Base-by-base conservation (phyloP, 2,113 vertebrate species). In the Accipiter cooperii region DNA sequence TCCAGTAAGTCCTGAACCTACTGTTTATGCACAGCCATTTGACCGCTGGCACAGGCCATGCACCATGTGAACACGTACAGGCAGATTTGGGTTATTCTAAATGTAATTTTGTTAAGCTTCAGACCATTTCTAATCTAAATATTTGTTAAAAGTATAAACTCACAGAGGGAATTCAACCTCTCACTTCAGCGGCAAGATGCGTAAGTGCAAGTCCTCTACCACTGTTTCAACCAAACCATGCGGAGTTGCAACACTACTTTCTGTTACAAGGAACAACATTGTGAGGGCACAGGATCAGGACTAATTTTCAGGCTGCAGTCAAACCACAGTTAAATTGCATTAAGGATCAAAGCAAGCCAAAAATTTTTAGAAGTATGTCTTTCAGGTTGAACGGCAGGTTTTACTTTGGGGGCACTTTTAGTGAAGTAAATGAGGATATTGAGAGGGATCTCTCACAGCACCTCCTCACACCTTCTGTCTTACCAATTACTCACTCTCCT, bases 1-100 rank as follows among this genome's bases (percentile, higher is more conserved):
- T 29, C 31, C 44, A 87, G 65, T 49, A 38, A 91, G 34, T 95
- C 51, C 54, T 36, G 36, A 79, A 42, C 42, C 42, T 80, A 13
- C 42, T 46, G 54, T 80, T 87, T 90, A 49, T 73, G 46, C 54
- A 69, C 54, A 89, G 76, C 40, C 40, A 20, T 87, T 87, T 80
- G 54, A 28, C 25, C 19, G 1, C 70, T 74, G 58, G 84, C 87
- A 88, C 29, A 21, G 33, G 36, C 77, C 38, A 8, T 16, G 47
- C 7, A 75, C 34, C 2, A 0, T 20, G 40, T 0, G 0, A 84
- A 28, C 38, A 40, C 1, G 21, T 33, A 52, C 1, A 1, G 65
- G 66, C 70, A 76, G 49, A 40, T 34, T 73, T 31, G 49, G 51
- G 68, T 22, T 88, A 70, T 63, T 81, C 74, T 51, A 87, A 66